Evolutionary conservation across 2,113 vertebrate species (phyloP).

Genomic region (Leptobrachium ailaonicum): DNA sequence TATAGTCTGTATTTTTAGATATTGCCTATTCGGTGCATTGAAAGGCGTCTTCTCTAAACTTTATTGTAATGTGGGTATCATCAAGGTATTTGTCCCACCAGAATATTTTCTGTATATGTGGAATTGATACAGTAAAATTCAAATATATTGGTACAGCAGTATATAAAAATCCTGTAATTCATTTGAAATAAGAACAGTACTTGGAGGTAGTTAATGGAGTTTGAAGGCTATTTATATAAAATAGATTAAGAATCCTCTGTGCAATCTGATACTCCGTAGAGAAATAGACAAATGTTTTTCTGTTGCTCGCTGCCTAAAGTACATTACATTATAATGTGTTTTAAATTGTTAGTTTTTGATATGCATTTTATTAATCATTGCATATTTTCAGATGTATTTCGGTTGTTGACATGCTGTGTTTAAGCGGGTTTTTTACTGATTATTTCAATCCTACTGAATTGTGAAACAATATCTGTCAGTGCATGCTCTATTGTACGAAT

Average conservation of each 20-base stretch:
- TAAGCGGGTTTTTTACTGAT: background rate
- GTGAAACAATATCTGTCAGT: background rate
- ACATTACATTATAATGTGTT: slow-evolving; percentile 20
- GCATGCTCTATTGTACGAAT: background rate
- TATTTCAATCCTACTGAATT: background rate
- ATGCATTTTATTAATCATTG: slow-evolving; percentile 4
- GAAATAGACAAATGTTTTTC: slow-evolving; percentile 19
- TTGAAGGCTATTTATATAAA: slow-evolving; percentile 35
- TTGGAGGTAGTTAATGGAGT: slow-evolving; percentile 22
- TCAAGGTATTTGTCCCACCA: no score
- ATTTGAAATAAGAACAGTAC: slow-evolving; percentile 24
- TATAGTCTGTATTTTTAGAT: no score
- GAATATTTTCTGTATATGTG: background rate
- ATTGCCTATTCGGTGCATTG: no score
- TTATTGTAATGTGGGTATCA: no score
- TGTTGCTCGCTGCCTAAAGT: slow-evolving; percentile 2
- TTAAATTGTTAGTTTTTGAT: slow-evolving; percentile 17
- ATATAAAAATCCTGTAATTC: slow-evolving; percentile 16
- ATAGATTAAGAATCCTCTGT: slow-evolving; percentile 11
- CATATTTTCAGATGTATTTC: background rate
- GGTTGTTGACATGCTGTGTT: background rate
- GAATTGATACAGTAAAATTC: slow-evolving; percentile 13
- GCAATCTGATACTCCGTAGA: background rate
- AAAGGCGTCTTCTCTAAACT: no score
- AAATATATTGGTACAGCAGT: slow-evolving; percentile 22